phyloP scores from a whole-genome alignment of 2,888 invertebrate genomes.

The Agonopterix arenella region DNA sequence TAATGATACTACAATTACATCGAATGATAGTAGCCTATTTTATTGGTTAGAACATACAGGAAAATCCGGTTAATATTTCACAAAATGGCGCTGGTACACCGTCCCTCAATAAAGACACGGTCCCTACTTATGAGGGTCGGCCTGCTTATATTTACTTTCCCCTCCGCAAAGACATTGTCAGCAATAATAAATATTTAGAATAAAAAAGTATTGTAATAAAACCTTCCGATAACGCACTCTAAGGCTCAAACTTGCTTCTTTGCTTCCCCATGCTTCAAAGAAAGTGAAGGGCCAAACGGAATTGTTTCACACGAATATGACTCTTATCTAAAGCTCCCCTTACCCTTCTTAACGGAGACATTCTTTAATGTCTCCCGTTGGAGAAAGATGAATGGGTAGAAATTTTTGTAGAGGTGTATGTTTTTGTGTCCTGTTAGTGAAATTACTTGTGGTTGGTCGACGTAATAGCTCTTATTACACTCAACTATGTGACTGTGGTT shows the following conservation, averaged over 20 bases:
- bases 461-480: constrained; percentile 60
- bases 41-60: background rate
- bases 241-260: background rate
- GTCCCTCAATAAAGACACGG: constrained; percentile 18
- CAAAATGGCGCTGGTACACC: constrained; percentile 17
- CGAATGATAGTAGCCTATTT: too few species aligned
- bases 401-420: constrained; percentile 71
- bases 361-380: constrained; percentile 70
- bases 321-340: constrained; percentile 52
- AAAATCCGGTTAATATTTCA: constrained; percentile 18
- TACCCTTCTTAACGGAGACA: constrained; percentile 69
- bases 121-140: constrained; percentile 28
- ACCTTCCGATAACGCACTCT: background rate
- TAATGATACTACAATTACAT: too few species aligned
- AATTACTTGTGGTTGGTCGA: constrained; percentile 66
- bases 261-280: constrained; percentile 6
- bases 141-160: constrained; percentile 37
- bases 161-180: constrained; percentile 43
- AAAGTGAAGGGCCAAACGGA: constrained; percentile 27
- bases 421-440: constrained; percentile 62
- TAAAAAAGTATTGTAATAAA: constrained; percentile 27
- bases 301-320: constrained; percentile 48
- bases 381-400: constrained; percentile 72
- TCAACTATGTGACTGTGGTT: constrained; percentile 50
- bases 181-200: constrained; percentile 54